phyloP scores from a whole-genome alignment of 2,888 invertebrate genomes.

The Cephus pulcher region DNA sequence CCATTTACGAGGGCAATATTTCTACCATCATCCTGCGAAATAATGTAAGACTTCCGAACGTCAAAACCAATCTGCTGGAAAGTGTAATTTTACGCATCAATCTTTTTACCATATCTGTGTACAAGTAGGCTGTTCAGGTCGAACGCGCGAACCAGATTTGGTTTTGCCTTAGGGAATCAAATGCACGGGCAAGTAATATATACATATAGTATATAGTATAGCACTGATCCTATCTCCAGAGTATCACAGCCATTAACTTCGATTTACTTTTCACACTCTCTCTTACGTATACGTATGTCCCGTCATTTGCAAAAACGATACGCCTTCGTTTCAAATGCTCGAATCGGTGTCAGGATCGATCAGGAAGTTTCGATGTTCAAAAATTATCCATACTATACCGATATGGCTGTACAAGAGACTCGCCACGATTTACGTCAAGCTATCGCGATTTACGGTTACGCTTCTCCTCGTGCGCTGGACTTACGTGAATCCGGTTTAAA shows the following conservation, averaged over 20 bases:
- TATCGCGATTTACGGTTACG: slow-evolving; percentile 1
- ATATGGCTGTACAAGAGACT: background rate
- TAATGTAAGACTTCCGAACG: background rate
- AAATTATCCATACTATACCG: background rate
- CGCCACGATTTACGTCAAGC: background rate
- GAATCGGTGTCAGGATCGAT: background rate
- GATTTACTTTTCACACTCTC: background rate
- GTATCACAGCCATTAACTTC: background rate
- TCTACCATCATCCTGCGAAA: background rate
- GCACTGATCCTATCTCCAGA: background rate
- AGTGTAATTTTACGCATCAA: background rate
- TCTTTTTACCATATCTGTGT: background rate
- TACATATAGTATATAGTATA: background rate
- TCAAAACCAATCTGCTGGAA: background rate
- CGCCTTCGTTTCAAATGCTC: background rate
- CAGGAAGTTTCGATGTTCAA: background rate
- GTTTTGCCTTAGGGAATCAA: background rate
- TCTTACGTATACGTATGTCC: background rate
- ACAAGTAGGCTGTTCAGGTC: background rate
- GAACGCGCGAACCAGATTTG: background rate
- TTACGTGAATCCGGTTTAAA: slow-evolving; percentile 7
- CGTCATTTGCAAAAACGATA: background rate
- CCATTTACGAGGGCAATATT: background rate
- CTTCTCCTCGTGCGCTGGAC: background rate
- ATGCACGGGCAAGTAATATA: background rate